Percentiles rank a stretch among this genome's conserved stretches.
Evolutionary conservation across 1,140 invertebrate genomes (phyloP).

Genomic region (Liolophura sinensis): DNA sequence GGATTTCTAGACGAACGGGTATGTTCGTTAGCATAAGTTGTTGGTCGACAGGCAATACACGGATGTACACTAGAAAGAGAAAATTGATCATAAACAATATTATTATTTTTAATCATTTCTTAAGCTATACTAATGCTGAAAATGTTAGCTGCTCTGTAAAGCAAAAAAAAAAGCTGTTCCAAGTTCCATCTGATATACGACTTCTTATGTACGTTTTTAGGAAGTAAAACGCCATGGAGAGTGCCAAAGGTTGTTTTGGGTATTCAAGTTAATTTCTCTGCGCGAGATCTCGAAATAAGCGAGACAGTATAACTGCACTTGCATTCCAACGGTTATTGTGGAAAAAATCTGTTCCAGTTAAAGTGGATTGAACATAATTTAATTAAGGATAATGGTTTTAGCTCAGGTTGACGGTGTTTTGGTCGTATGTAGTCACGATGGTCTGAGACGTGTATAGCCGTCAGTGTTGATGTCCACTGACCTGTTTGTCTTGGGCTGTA

Average conservation of each 20-base stretch:
- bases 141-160: too few relatives aligned
- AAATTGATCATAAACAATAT: background rate
- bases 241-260: too few relatives aligned
- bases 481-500: slow-evolving; percentile 44
- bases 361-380: background rate
- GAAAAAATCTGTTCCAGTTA: background rate
- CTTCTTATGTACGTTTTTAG: too few relatives aligned
- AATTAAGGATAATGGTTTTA: background rate
- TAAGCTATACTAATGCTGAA: too few relatives aligned
- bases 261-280: too few relatives aligned
- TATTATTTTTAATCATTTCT: too few relatives aligned
- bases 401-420: background rate
- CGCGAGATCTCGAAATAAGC: too few relatives aligned
- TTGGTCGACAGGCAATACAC: slow-evolving; percentile 35
- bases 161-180: background rate
- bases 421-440: background rate
- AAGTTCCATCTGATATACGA: background rate
- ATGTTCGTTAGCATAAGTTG: slow-evolving; percentile 19
- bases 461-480: slow-evolving; percentile 9
- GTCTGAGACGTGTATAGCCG: background rate
- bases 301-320: too few relatives aligned
- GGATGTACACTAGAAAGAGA: slow-evolving; percentile 30
- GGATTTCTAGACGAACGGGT: slow-evolving; percentile 33
- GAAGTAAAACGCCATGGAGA: too few relatives aligned
- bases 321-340: too few relatives aligned